phyloP scores from a whole-genome alignment of 2,888 invertebrate species.

The Papilio demoleus region DNA sequence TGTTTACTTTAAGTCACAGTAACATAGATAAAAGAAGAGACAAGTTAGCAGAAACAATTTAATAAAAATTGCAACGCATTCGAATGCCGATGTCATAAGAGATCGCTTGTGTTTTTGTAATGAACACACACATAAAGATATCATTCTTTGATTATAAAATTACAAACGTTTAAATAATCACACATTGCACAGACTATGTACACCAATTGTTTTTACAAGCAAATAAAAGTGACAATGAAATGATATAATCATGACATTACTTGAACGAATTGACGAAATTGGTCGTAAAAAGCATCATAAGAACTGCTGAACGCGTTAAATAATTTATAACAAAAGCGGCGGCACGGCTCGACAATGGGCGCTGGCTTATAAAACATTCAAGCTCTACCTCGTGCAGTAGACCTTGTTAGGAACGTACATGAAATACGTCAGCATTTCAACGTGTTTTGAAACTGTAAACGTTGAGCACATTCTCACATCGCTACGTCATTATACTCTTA shows the following conservation, averaged over 20 bases:
- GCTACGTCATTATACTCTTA: slow-evolving; percentile 24
- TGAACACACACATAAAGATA: no score
- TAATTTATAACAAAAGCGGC: slow-evolving; percentile 36
- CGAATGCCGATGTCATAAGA: no score
- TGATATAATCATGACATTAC: slow-evolving; percentile 11
- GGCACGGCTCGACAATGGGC: slow-evolving; percentile 34
- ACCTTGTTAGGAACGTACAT: slow-evolving; percentile 37
- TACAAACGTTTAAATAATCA: no score
- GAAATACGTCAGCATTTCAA: slow-evolving; percentile 35
- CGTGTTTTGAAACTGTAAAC: slow-evolving; percentile 38
- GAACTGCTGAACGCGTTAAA: slow-evolving; percentile 33
- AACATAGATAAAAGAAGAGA: background rate
- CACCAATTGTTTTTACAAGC: background rate
- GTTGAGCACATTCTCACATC: slow-evolving; percentile 15
- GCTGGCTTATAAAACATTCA: slow-evolving; percentile 39
- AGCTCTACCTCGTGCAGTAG: slow-evolving; percentile 31
- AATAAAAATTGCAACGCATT: no score
- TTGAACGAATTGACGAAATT: slow-evolving; percentile 30
- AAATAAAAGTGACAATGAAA: slow-evolving; percentile 2
- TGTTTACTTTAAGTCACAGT: background rate
- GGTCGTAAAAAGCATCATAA: slow-evolving; percentile 38
- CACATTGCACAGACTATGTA: background rate
- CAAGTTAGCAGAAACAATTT: no score
- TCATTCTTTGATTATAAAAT: no score
- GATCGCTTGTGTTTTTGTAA: no score